These are phyloP conservation scores for Sinodicranocentrus sp. DNA, from an alignment of 2,888 invertebrate species.

Conservation along the genomic window DNA sequence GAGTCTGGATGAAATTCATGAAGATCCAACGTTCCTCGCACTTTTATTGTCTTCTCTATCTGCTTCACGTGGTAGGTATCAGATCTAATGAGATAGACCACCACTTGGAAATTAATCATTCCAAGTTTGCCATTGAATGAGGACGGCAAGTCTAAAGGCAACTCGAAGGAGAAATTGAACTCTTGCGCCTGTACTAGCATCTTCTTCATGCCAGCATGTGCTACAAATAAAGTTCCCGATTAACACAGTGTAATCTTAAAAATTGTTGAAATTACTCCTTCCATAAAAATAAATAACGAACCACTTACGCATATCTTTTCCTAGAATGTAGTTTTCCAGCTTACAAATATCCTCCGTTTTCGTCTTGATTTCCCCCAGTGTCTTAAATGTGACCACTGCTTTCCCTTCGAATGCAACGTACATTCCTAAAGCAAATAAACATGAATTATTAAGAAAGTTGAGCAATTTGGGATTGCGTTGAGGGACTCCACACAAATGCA, in stretches of 20 bases:
- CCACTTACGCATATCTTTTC: slow-evolving; percentile 69
- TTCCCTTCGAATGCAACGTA: slow-evolving; percentile 71
- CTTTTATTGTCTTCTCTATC: slow-evolving; percentile 71
- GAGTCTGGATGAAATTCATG: slow-evolving; percentile 67
- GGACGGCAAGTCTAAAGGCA: slow-evolving; percentile 70
- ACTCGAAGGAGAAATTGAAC: slow-evolving; percentile 67
- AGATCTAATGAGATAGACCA: slow-evolving; percentile 69
- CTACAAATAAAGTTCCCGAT: slow-evolving; percentile 21
- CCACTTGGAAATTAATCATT: slow-evolving; percentile 69
- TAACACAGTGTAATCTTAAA: too few relatives aligned
- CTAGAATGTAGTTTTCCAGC: slow-evolving; percentile 65
- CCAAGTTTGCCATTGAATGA: slow-evolving; percentile 69
- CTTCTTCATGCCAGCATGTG: slow-evolving; percentile 70
- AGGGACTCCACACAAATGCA: too few relatives aligned
- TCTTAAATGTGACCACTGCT: slow-evolving; percentile 69
- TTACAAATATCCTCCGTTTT: slow-evolving; percentile 69
- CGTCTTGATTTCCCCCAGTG: slow-evolving; percentile 66
- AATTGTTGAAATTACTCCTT: too few relatives aligned
- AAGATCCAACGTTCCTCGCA: slow-evolving; percentile 68
- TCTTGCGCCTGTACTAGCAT: slow-evolving; percentile 63
- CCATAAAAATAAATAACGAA: background rate
- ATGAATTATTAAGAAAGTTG: too few relatives aligned
- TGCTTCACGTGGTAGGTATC: slow-evolving; percentile 73
- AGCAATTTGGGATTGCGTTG: too few relatives aligned
- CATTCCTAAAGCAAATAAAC: slow-evolving; percentile 54